Evolutionary conservation across 1,140 invertebrate genomes (phyloP).

Genomic region (Linepithema humile): DNA sequence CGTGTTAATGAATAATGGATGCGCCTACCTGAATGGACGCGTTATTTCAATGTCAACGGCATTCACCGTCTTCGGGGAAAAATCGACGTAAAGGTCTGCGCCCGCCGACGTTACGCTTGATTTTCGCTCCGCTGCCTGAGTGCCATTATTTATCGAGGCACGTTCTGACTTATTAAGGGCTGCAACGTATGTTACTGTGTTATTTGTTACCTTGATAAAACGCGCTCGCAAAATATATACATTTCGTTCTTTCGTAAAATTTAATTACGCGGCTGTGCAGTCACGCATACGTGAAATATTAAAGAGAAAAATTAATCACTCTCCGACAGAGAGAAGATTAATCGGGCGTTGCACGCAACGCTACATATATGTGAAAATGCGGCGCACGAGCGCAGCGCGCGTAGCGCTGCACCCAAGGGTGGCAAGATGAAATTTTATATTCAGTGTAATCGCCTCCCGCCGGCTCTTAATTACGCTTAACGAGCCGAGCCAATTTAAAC

Average conservation of each 20-base stretch:
- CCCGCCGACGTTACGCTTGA: background rate
- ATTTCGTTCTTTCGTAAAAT: background rate
- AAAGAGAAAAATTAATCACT: background rate
- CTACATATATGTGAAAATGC: slow-evolving; percentile 14
- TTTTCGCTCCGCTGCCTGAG: background rate
- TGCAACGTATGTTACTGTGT: background rate
- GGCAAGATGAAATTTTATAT: slow-evolving; percentile 49
- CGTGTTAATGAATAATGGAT: slow-evolving; percentile 29
- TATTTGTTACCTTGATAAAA: too few relatives aligned
- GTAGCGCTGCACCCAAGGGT: slow-evolving; percentile 17
- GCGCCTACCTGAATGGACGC: slow-evolving; percentile 6
- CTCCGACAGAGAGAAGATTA: background rate
- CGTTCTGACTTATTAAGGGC: too few relatives aligned
- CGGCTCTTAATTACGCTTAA: slow-evolving; percentile 66
- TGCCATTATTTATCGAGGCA: slow-evolving; percentile 19
- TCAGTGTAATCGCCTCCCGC: slow-evolving; percentile 11
- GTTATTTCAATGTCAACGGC: slow-evolving; percentile 1
- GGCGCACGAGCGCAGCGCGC: slow-evolving; percentile 12
- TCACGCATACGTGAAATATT: slow-evolving; percentile 1
- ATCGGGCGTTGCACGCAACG: slow-evolving; percentile 46
- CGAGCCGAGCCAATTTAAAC: slow-evolving; percentile 61
- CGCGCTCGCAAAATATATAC: background rate
- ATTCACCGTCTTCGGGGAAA: background rate
- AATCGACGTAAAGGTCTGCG: background rate
- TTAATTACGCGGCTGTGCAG: background rate